Evolutionary conservation across 2,888 invertebrate genomes (phyloP), one percentile per base, ranked within the genome.

Genomic region (Eristalinus aeneus): DNA sequence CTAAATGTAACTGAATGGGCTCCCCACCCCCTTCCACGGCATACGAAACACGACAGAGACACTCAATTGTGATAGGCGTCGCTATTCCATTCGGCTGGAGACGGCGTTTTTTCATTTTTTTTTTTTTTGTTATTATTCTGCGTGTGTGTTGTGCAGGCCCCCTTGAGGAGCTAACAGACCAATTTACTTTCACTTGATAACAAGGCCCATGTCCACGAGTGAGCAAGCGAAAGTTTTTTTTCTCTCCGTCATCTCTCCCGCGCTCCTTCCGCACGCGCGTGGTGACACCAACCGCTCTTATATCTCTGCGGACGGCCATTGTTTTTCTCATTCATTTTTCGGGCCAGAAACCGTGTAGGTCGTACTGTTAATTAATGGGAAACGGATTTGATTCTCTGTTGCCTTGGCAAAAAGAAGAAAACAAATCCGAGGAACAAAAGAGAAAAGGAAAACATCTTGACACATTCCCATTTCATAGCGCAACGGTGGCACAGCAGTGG

Each of bases 121-220:
- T 69, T 74, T 68, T 46, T 34, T 34, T 72, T 81, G 34, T 74
- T 56, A 61, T 27, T 23, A 72, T 69, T 71, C 20, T 68, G 75
- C 64, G 63, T 64, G 64, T 73, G 58, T 39, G 58, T 36, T 34
- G n/a, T n/a, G 23, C 71, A 23, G 65, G 11, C 32, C 39, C 16
- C 67, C 60, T 68, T 58, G 64, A 72, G 31, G 46, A 74, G 74
- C 56, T 46, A 39, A 74, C 54, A 69, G 82, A 77, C 81, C 61
- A 78, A 82, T 82, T 82, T 86, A 86, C 86, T 86, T 86, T 86
- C 86, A 86, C 86, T 86, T 82, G 82, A 71, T 69, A 77, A 68
- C 86, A 86, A 77, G 82, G 74, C 81, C 85, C 72, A 65, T 77
- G 73, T 77, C 65, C 74, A 86, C 73, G 63, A 76, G 67, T 74